Evolutionary conservation across 1,140 invertebrate genomes (phyloP).

Genomic region (Akabosia matsudoensis): DNA sequence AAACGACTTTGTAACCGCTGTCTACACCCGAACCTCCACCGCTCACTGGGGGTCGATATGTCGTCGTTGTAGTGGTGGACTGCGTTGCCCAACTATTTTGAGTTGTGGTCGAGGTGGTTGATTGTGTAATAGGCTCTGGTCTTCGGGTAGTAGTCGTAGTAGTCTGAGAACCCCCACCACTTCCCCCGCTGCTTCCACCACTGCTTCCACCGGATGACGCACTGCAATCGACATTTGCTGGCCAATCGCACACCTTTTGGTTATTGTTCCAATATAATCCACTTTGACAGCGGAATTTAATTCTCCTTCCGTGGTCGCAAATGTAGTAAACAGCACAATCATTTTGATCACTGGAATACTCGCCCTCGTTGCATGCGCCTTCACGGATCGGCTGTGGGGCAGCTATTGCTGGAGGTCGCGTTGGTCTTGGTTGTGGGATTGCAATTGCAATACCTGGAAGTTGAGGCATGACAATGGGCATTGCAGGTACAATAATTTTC

Average conservation of each 20-base stretch:
- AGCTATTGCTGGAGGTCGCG: neutral
- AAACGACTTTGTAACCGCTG: constrained; percentile 69
- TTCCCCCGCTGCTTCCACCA: constrained; percentile 30
- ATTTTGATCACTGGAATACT: constrained; percentile 61
- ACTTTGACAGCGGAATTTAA: constrained; percentile 66
- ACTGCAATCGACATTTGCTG: constrained; percentile 62
- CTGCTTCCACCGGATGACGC: constrained; percentile 42
- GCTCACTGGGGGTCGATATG: constrained; percentile 2
- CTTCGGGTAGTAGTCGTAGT: constrained; percentile 35
- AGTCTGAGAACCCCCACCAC: neutral
- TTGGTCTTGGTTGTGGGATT: neutral
- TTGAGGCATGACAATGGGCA: no score
- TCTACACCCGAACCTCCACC: neutral
- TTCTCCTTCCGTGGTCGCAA: constrained; percentile 72
- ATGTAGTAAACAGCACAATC: constrained; percentile 72
- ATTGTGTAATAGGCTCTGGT: neutral
- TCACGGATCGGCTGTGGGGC: no score
- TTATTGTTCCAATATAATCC: constrained; percentile 72
- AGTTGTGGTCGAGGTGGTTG: neutral
- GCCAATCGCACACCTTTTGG: constrained; percentile 41
- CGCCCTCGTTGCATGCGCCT: constrained; percentile 60
- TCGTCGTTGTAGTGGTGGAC: constrained; percentile 38
- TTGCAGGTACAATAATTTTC: no score
- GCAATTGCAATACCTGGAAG: neutral
- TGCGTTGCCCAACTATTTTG: constrained; percentile 11